A percentile compares a stretch with the other conserved stretches of the same genome.
Conservation (phyloP, 2,888 invertebrate genomes). For the Chydorus sphaericus region DNA sequence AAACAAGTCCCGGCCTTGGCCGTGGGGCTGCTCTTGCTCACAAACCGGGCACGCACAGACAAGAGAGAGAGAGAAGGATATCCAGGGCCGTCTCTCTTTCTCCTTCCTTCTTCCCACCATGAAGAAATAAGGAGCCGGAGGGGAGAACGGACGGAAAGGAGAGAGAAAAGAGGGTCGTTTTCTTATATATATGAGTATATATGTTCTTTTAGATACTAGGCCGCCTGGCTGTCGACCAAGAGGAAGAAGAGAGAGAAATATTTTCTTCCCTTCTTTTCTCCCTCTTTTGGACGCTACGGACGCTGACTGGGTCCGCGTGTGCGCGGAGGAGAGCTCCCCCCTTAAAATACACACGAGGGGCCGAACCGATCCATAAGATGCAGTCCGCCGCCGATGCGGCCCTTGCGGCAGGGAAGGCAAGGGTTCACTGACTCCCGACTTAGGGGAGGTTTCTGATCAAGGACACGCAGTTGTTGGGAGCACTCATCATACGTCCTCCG, state of each 20-base stretch:
- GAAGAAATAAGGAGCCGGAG: background rate
- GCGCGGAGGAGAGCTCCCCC: too few species aligned
- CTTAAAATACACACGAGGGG: too few species aligned
- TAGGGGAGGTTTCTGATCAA: too few species aligned
- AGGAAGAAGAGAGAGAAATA: slow-evolving; percentile 3
- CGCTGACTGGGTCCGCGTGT: background rate
- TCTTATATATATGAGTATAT: too few species aligned
- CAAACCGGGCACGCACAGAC: background rate
- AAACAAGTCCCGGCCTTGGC: slow-evolving; percentile 5
- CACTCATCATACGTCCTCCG: too few species aligned
- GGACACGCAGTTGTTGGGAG: too few species aligned
- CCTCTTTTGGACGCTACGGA: background rate
- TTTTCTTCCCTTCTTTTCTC: background rate
- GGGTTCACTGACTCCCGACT: too few species aligned
- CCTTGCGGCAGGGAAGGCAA: too few species aligned
- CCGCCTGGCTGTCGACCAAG: slow-evolving; percentile 9
- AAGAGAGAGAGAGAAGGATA: background rate
- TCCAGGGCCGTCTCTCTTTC: too few species aligned
- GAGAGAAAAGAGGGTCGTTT: background rate
- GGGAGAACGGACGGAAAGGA: background rate
- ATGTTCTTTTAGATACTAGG: too few species aligned
- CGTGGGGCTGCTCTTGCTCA: background rate
- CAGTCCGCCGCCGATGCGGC: too few species aligned
- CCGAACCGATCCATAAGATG: too few species aligned
- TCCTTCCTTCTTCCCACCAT: background rate